These are phyloP conservation scores for Metopia argyrocephala DNA, from an alignment of 2,888 invertebrate genomes.

Conservation along the genomic window DNA sequence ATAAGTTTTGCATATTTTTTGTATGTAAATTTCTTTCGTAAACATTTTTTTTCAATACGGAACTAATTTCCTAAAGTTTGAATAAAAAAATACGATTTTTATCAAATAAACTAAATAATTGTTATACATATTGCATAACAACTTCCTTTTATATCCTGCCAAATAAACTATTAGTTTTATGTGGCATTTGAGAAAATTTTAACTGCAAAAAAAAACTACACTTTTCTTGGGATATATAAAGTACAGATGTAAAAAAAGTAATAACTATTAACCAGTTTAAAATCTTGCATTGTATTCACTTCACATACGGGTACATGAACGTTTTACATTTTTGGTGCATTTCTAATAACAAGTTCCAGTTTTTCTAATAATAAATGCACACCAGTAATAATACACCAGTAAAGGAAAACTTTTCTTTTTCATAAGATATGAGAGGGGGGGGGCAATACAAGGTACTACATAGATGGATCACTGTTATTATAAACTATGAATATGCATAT, in stretches of 20 bases:
- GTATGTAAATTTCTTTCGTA: too few species aligned
- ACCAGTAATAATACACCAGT: neutral
- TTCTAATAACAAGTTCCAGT: neutral
- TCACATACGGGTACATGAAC: neutral
- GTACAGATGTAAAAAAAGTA: neutral
- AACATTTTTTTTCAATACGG: neutral
- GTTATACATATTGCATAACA: neutral
- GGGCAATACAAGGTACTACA: neutral
- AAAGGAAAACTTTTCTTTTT: neutral
- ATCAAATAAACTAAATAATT: too few species aligned
- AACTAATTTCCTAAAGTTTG: neutral
- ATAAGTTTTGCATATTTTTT: too few species aligned
- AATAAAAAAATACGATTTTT: too few species aligned
- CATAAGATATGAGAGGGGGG: neutral
- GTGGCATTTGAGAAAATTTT: neutral
- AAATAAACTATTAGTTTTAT: neutral
- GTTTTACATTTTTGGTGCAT: neutral
- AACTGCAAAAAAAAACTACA: neutral
- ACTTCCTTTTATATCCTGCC: neutral
- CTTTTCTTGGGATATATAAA: neutral
- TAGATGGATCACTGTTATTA: conserved; percentile 19
- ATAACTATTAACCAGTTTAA: neutral
- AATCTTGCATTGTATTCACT: neutral
- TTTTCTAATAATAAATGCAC: neutral
- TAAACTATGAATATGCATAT: neutral